A percentile compares a stretch with the other conserved stretches of the same genome.
Evolutionary conservation across 64 coral and sea anemone genomes (phyloP).

Genomic region (Catalaphyllia jardinei): DNA sequence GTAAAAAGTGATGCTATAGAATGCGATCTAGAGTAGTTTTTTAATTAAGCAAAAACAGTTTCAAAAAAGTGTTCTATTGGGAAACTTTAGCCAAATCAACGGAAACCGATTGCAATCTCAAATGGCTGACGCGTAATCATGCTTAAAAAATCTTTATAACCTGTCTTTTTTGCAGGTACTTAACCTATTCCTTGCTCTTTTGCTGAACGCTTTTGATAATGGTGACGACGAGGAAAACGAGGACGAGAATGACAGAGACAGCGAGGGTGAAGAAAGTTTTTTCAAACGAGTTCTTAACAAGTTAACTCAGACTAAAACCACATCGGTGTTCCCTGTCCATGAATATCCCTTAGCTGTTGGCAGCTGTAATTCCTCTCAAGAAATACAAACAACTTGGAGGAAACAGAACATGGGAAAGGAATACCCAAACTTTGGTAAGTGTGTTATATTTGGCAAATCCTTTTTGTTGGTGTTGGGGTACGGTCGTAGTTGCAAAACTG

Average conservation of each 20-base stretch:
- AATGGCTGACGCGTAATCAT: background rate
- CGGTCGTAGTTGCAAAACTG: too few relatives aligned
- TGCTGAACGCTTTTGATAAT: constrained; percentile 65
- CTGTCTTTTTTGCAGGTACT: constrained; percentile 24
- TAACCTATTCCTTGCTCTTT: constrained; percentile 61
- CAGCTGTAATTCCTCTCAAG: constrained; percentile 10
- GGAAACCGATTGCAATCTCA: too few relatives aligned
- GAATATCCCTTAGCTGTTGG: background rate
- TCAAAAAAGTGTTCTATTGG: too few relatives aligned
- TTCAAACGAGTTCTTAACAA: constrained; percentile 7
- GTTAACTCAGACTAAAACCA: constrained; percentile 43
- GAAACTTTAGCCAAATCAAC: too few relatives aligned
- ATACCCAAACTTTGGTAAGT: background rate
- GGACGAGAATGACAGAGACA: background rate
- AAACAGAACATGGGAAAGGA: background rate
- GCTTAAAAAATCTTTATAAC: background rate
- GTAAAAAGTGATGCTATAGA: too few relatives aligned
- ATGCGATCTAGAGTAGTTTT: too few relatives aligned
- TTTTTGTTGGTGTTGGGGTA: too few relatives aligned
- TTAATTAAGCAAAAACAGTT: too few relatives aligned
- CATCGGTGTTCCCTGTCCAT: background rate
- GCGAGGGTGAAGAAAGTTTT: background rate
- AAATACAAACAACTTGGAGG: background rate
- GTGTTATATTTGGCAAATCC: too few relatives aligned
- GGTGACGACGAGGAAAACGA: constrained; percentile 51